Base-by-base conservation (phyloP, 2,888 invertebrate species). In the Meteorus colon region DNA sequence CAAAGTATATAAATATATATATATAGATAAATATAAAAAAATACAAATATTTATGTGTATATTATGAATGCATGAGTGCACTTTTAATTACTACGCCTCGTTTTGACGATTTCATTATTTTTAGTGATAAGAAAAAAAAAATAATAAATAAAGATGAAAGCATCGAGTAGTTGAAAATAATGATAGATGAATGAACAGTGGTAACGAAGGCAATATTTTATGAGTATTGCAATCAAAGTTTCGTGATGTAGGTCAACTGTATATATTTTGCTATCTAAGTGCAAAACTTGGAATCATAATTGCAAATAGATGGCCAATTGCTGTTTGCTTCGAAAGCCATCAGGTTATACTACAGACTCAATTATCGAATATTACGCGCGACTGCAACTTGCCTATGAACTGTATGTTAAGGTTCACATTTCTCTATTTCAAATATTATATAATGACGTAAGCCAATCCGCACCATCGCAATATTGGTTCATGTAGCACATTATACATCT, bases 251-350 rank as follows among this genome's bases (percentile, higher is more conserved):
- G 48, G 48, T 48, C 41, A 41, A 41, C 8, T 41, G 12, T 41
- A 12, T 41, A 41, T 12, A 48, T 48, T 48, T 16, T 16, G 2
- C n/a, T n/a, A n/a, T 48, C 4, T 16, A 48, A n/a, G 48, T 16
- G 48, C 48, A 48, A 48, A 55, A 55, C 55, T 55, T 55, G 24
- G 19, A 55, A 55, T 55, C 5, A 55, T 55, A n/a, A 55, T 55
- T 19, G 19, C 19, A 19, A 24, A 19, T 5, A 55, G 55, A 55
- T 55, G 19, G 55, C 19, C 19, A 19, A 55, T 55, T 55, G 55
- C 8, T 8, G n/a, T 55, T 19, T 55, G 55, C 55, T 19, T 19
- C 19, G n/a, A 55, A 24, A 19, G n/a, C 48, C 19, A 55, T 19
- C 55, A 55, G 55, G 55, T 55, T 55, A 41, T 41, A n/a, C 10